These are phyloP conservation scores for Aptenodytes forsteri DNA, from an alignment of 2,113 vertebrate species.

Conservation along the genomic window DNA sequence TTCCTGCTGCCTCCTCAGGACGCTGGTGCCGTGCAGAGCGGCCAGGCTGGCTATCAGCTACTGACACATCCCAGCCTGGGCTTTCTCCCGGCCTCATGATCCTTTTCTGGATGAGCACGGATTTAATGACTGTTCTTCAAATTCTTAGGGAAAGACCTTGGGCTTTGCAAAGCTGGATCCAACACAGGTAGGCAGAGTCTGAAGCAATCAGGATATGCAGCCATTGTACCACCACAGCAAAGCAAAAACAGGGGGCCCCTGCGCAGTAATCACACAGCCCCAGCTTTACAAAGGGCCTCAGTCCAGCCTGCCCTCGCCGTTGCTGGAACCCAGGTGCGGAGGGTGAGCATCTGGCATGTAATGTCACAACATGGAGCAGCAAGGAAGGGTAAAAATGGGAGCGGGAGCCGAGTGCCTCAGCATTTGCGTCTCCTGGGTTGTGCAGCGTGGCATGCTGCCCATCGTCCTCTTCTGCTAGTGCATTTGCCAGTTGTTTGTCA, in stretches of 20 bases:
- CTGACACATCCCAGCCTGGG: neutral
- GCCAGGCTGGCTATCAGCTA: neutral
- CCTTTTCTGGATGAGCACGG: neutral
- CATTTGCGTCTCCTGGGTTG: neutral
- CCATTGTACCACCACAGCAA: neutral
- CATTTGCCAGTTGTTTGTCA: accelerated
- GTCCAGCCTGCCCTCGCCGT: neutral
- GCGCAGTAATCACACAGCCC: accelerated
- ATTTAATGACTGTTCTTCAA: neutral
- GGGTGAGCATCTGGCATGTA: neutral
- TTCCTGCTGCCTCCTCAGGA: neutral
- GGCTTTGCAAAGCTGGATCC: neutral
- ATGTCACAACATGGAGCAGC: accelerated
- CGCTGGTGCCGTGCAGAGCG: accelerated
- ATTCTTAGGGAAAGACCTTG: neutral
- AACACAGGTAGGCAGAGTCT: neutral
- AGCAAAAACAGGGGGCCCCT: neutral
- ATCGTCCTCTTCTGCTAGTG: neutral
- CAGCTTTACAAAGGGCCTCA: neutral
- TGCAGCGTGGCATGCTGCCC: neutral
- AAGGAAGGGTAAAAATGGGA: neutral
- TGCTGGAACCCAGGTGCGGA: neutral
- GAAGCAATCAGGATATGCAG: neutral
- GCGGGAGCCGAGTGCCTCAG: neutral
- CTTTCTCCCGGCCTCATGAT: neutral